Evolutionary conservation across 2,797 vertebrate species (phyloP).

Genomic region (Parauchenoglanis ngamensis): DNA sequence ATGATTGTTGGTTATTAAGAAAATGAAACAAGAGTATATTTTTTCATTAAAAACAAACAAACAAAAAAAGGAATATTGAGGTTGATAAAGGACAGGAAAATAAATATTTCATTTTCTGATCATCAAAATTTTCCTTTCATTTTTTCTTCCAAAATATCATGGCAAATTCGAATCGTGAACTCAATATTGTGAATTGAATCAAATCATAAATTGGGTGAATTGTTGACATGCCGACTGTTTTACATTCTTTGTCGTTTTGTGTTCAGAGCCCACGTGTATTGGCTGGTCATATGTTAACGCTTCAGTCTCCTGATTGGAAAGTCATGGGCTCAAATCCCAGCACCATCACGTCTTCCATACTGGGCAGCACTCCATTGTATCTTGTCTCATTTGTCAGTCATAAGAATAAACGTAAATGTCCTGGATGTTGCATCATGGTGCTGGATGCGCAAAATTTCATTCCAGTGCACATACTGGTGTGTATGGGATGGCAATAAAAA

Average conservation of each 20-base stretch:
- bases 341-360: background rate
- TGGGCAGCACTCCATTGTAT: background rate
- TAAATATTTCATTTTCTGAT: no score
- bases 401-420: conserved; percentile 4
- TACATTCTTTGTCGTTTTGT: background rate
- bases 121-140: no score
- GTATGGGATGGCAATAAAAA: background rate
- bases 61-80: no score
- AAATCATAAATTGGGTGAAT: no score
- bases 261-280: no score
- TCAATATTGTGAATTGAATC: no score
- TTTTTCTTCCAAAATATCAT: no score
- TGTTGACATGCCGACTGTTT: background rate
- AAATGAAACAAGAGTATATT: no score
- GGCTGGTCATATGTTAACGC: background rate
- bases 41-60: no score
- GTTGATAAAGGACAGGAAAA: no score
- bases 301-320: background rate
- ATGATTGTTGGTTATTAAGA: no score
- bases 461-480: background rate
- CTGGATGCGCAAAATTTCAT: background rate
- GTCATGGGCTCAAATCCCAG: background rate
- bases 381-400: background rate
- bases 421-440: background rate
- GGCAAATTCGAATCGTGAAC: no score